A percentile compares a stretch with the other conserved stretches of the same genome.
phyloP scores from a whole-genome alignment of 2,888 invertebrate genomes.

The Scaptomyza tumidula region DNA sequence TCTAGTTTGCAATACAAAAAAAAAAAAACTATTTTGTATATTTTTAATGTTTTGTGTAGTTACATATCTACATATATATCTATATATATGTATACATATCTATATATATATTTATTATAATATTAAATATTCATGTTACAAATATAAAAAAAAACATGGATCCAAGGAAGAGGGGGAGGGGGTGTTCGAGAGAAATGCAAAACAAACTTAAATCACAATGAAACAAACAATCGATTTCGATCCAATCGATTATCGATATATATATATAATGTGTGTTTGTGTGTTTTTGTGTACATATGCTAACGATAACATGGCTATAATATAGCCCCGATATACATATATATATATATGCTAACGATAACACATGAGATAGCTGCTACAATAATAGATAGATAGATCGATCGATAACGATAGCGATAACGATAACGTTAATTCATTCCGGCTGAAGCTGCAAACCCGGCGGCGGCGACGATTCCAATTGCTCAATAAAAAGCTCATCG shows the following conservation, averaged over 20 bases:
- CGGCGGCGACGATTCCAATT: constrained; percentile 88
- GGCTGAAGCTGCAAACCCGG: constrained; percentile 59
- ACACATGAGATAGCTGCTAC: constrained; percentile 11
- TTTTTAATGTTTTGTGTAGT: constrained; percentile 22
- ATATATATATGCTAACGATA: constrained; percentile 6
- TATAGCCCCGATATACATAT: constrained; percentile 8
- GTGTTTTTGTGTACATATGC: constrained; percentile 3
- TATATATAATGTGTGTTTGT: not conserved
- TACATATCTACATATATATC: not conserved
- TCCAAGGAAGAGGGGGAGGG: not conserved
- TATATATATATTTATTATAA: constrained; percentile 11
- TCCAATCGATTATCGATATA: constrained; percentile 35
- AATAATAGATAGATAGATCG: not conserved
- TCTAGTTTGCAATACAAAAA: constrained; percentile 58
- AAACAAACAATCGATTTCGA: constrained; percentile 61
- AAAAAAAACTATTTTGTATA: constrained; percentile 50
- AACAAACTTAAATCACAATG: constrained; percentile 76
- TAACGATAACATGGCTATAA: constrained; percentile 10
- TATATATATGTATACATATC: constrained; percentile 2
- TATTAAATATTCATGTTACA: constrained; percentile 59
- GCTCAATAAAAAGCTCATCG: constrained; percentile 92
- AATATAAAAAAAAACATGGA: constrained; percentile 35
- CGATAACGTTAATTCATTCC: constrained; percentile 44
- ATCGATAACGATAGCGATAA: constrained; percentile 16
- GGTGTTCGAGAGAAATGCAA: constrained; percentile 71